phyloP scores from a whole-genome alignment of 1,140 invertebrate species.

The Atta texana region DNA sequence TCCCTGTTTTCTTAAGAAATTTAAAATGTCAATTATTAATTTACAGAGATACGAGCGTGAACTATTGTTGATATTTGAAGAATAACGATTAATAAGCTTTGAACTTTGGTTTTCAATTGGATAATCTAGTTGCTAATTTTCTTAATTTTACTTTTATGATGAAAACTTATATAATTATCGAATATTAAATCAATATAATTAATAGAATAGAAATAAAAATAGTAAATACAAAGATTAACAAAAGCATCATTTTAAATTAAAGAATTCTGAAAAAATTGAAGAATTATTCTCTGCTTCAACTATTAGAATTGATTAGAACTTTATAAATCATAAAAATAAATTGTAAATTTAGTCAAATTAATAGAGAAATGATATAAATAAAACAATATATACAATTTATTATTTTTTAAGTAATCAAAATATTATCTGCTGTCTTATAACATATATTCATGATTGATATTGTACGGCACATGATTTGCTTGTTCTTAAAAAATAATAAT shows the following conservation, averaged over 20 bases:
- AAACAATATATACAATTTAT: background rate
- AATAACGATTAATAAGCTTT: constrained; percentile 4
- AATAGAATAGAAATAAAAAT: constrained; percentile 4
- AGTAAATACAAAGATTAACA: background rate
- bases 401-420: background rate
- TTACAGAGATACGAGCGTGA: background rate
- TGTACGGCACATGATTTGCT: background rate
- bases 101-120: background rate
- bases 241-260: background rate
- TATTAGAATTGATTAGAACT: background rate
- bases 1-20: background rate
- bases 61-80: background rate
- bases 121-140: background rate
- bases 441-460: background rate
- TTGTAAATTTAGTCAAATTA: background rate
- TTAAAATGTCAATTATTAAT: constrained; percentile 4
- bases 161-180: background rate
- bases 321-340: background rate
- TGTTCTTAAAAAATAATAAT: background rate
- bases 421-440: background rate
- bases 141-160: background rate
- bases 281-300: background rate
- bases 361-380: background rate
- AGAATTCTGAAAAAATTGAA: background rate
- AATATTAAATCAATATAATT: constrained; percentile 2